Base-by-base conservation (phyloP, 2,113 vertebrate species). In the Melanotaenia duboulayi region DNA sequence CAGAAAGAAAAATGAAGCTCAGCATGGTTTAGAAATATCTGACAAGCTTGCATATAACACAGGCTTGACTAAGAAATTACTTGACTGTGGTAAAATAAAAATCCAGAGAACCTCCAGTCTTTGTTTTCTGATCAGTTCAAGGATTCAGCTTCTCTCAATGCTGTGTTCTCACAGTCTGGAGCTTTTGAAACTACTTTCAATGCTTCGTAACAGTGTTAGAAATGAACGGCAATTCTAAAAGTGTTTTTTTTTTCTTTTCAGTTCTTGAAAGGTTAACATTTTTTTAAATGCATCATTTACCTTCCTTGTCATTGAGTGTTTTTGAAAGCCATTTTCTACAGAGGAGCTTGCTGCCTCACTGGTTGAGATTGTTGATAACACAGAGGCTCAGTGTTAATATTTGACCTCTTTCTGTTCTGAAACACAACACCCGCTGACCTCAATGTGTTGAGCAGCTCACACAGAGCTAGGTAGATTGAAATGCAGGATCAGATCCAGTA, bases 401-500 rank as follows among this genome's bases (percentile, higher is more conserved):
- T 81, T 85, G 83, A 87, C 87, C 83, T 76, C 71, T 74, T 72
- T 85, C 60, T 68, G 72, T 71, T 55, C 71, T 87, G 82, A 74
- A 87, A 88, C 80, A 37, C 57, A 79, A 82, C 81, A 84, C 85
- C 80, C 48, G 2, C 67, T 81, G 86, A 89, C 89, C 81, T 84
- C 16, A 72, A 66, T 84, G 82, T 74, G 76, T 79, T 70, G 51
- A 69, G 67, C 58, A 58, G 79, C 81, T 72, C 83, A 62, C 22
- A 4, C 81, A 50, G 64, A 76, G 74, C 62, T 50, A 62, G 57
- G 55, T 55, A 68, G 57, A 76, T 80, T 49, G 63, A 80, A 84
- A 76, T 49, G 48, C 60, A 74, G 48, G 58, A 20, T 55, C 46
- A 74, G 69, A 77, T 68, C 74, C 25, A 28, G 28, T 16, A 17